Percentiles rank a stretch among this genome's conserved stretches.
Evolutionary conservation across 2,888 invertebrate genomes (phyloP).

Genomic region (Lochmaea capreae): DNA sequence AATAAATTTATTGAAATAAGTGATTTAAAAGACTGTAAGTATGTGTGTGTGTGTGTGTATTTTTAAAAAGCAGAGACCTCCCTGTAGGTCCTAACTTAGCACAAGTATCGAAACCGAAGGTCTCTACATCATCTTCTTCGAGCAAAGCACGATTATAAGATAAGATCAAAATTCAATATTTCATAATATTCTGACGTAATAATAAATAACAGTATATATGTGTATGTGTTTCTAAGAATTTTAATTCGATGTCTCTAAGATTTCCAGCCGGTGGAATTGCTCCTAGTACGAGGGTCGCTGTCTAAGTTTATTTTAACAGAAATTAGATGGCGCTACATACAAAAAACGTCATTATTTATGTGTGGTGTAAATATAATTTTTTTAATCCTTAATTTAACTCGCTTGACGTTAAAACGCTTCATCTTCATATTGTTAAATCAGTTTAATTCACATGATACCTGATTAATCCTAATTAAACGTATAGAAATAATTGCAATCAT

Average conservation of each 20-base stretch:
- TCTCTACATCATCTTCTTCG: conserved; percentile 29
- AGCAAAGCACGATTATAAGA: conserved; percentile 51
- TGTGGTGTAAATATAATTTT: too few relatives aligned
- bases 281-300: conserved; percentile 30
- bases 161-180: conserved; percentile 60
- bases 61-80: background rate
- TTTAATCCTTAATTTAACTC: background rate
- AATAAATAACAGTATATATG: conserved; percentile 59
- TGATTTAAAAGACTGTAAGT: background rate
- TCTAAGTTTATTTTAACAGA: background rate
- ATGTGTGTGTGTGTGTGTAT: background rate
- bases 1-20: background rate
- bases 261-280: conserved; percentile 51
- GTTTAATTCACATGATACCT: conserved; percentile 17
- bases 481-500: conserved; percentile 24
- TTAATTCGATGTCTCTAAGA: conserved; percentile 56
- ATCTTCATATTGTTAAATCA: conserved; percentile 15
- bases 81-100: conserved; percentile 13
- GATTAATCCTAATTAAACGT: conserved; percentile 28
- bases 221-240: conserved; percentile 60
- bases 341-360: too few relatives aligned
- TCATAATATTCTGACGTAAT: conserved; percentile 55
- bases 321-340: background rate
- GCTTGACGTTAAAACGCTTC: background rate
- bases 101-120: conserved; percentile 15